Evolutionary conservation across 2,888 invertebrate species (phyloP).

Genomic region (Drosophila koepferae): DNA sequence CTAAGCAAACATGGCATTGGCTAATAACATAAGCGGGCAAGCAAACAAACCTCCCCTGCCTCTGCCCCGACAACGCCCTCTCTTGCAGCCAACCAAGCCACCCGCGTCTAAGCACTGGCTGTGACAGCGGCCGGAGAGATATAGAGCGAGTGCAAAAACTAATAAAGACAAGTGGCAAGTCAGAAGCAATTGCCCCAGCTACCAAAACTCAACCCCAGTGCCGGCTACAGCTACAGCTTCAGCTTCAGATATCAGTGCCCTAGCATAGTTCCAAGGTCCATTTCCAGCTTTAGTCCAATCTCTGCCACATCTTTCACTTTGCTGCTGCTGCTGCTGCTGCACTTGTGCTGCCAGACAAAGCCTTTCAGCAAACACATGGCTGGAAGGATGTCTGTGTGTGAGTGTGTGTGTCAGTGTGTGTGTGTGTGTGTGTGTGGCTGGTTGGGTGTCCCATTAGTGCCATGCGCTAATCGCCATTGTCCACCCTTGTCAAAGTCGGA

Average conservation of each 20-base stretch:
- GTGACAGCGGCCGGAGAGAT: conserved; percentile 36
- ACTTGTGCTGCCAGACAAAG: conserved; percentile 54
- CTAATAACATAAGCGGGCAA: conserved; percentile 76
- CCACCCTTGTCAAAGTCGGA: conserved; percentile 75
- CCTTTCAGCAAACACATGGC: conserved; percentile 78
- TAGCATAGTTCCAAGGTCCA: conserved; percentile 11
- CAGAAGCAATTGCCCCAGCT: conserved; percentile 61
- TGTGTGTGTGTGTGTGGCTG: conserved; percentile 12
- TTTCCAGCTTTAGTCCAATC: conserved; percentile 38
- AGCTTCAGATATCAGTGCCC: conserved; percentile 4
- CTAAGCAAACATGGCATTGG: conserved; percentile 69
- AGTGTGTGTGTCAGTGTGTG: conserved; percentile 5
- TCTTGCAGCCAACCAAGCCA: background rate
- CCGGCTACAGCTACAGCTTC: background rate
- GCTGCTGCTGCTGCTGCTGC: conserved; percentile 32
- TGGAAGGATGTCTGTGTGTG: conserved; percentile 5
- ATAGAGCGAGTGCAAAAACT: conserved; percentile 65
- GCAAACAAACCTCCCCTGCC: conserved; percentile 59
- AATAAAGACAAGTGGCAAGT: conserved; percentile 81
- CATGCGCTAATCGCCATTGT: conserved; percentile 79
- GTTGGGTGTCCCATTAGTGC: conserved; percentile 67
- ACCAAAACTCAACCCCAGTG: background rate
- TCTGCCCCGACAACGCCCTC: background rate
- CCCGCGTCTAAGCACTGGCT: conserved; percentile 39
- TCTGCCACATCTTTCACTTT: conserved; percentile 59